Percentiles rank a stretch among this genome's conserved stretches.
phyloP scores from a whole-genome alignment of 2,113 vertebrate genomes.

The Podarcis raffonei region DNA sequence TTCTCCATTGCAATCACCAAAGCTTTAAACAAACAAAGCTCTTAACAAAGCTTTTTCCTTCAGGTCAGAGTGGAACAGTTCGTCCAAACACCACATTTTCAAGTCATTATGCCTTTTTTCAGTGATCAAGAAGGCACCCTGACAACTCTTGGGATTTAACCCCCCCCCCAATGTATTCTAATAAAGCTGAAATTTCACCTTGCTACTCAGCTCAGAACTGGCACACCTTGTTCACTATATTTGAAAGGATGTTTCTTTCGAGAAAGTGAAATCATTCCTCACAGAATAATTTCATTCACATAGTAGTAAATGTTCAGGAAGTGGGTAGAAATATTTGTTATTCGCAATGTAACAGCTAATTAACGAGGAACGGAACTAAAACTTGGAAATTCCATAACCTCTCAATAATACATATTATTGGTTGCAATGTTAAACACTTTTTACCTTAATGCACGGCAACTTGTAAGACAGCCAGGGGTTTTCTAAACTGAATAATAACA shows the following conservation, averaged over 20 bases:
- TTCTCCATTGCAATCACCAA: slow-evolving; percentile 5
- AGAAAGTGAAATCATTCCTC: slow-evolving; percentile 25
- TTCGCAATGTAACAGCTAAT: not conserved
- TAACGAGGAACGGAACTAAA: not conserved
- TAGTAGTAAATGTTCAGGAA: slow-evolving; percentile 11
- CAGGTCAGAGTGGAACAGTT: slow-evolving; percentile 40
- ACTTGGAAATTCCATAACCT: not conserved
- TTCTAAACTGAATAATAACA: not conserved
- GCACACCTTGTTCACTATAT: slow-evolving; percentile 41
- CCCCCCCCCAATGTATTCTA: slow-evolving; percentile 40
- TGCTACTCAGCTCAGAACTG: slow-evolving; percentile 41
- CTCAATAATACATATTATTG: not conserved
- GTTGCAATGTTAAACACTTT: not conserved
- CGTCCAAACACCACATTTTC: slow-evolving; percentile 36
- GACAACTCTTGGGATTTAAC: slow-evolving; percentile 43
- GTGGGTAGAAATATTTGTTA: not conserved
- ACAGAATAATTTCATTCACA: slow-evolving; percentile 18
- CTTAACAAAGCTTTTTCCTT: slow-evolving; percentile 18
- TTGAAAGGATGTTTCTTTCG: not conserved
- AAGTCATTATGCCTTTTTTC: slow-evolving; percentile 37
- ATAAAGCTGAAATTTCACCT: slow-evolving; percentile 55
- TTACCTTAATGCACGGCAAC: not conserved
- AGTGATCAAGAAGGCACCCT: slow-evolving; percentile 52
- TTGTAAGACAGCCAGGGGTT: not conserved
- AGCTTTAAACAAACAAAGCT: not conserved